Base-by-base conservation (phyloP, 92 coral and sea anemone species). In the Isaurus tuberculatus region DNA sequence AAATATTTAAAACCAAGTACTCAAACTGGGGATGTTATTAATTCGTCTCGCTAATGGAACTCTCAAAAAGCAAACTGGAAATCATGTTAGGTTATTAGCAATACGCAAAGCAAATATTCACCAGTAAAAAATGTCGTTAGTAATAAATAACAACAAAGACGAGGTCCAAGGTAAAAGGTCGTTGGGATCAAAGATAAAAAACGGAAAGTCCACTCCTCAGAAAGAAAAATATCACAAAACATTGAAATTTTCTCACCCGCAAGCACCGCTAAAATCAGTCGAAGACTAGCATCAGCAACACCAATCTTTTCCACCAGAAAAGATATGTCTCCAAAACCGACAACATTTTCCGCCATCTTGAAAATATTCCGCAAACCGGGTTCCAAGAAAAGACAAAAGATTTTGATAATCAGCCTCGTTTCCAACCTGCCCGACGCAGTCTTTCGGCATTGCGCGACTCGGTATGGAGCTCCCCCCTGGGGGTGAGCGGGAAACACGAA, bases 221-320 rank as follows among this genome's bases (percentile, higher is more conserved):
- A n/a, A 23, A 19, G 27, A 20, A 55, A 17, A 20, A 19, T n/a
- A 19, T 2, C 9, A 55, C 22, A 10, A 26, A 22, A 17, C 23
- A 17, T 5, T 7, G 26, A 60, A 67, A 17, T 0, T 48, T 32
- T 57, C 72, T 83, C 88, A 95, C 98, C 98, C 84, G 91, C 81
- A 23, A 95, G 83, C 37, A 95, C 67, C 33, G 87, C 94, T n/a
- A 89, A 72, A 69, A 94, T 81, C 20, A 95, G 79, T 43, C 98
- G 95, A 13, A 95, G 75, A 23, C 88, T 93, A 65, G 98, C 78
- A 78, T 89, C 98, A 28, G 95, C 89, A 60, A 95, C 79, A 29
- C 98, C 98, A 16, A 90, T 73, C 42, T 78, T 82, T 65, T 84
- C 77, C 13, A 92, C 98, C 43, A 95, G 85, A 86, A 88, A 83